phyloP scores from a whole-genome alignment of 2,888 invertebrate species.

The Ennomos fuscantarius region DNA sequence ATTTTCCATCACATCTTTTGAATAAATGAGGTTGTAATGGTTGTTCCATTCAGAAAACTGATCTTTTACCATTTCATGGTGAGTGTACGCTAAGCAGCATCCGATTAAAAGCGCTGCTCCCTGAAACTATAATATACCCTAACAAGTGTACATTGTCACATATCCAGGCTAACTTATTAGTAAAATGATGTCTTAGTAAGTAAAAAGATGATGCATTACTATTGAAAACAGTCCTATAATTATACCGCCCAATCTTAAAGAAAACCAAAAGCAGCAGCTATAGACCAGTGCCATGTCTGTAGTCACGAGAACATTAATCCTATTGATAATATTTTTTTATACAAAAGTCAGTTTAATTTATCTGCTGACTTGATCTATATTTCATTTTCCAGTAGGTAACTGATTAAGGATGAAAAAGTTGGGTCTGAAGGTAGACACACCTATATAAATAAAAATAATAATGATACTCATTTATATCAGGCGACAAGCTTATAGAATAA shows the following conservation, averaged over 20 bases:
- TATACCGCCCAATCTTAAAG: conserved; percentile 74
- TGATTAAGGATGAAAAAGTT: too few species aligned
- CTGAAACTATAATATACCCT: conserved; percentile 58
- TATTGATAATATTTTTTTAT: too few species aligned
- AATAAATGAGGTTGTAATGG: conserved; percentile 60
- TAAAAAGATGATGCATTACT: conserved; percentile 51
- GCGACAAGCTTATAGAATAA: too few species aligned
- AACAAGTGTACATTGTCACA: neutral
- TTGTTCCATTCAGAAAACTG: conserved; percentile 53
- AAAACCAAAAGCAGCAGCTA: conserved; percentile 81
- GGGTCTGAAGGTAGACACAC: too few species aligned
- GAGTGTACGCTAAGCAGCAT: conserved; percentile 53
- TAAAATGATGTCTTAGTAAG: neutral
- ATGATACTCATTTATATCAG: too few species aligned
- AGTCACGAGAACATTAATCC: too few species aligned
- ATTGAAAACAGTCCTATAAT: conserved; percentile 69
- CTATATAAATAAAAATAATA: too few species aligned
- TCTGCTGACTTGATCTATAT: too few species aligned
- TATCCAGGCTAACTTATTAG: neutral
- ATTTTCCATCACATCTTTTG: conserved; percentile 58
- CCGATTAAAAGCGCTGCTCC: conserved; percentile 50
- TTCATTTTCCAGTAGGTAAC: too few species aligned
- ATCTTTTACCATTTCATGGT: conserved; percentile 51
- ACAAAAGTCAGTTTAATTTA: too few species aligned
- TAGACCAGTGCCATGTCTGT: conserved; percentile 68